These are phyloP conservation scores for Oppia nitens DNA, from an alignment of 1,140 invertebrate species.

Conservation along the genomic window DNA sequence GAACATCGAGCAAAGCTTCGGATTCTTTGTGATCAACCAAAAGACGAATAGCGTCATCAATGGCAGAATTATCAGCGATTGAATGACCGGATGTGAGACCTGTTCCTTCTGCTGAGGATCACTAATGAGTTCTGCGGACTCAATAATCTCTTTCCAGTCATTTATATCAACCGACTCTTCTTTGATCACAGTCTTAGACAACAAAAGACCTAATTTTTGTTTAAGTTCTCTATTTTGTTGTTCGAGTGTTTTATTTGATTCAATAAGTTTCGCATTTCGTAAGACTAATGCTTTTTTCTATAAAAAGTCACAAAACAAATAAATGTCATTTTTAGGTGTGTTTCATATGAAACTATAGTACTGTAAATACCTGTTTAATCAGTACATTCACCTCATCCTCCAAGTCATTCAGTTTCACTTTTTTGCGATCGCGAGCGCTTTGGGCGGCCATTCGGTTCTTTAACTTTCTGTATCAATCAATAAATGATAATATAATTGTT, in stretches of 20 bases:
- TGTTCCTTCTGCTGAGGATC: conserved; percentile 25
- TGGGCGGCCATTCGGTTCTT: conserved; percentile 96
- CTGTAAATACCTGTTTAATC: conserved; percentile 5
- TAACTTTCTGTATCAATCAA: conserved; percentile 50
- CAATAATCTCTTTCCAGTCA: conserved; percentile 17
- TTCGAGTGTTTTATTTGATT: background rate
- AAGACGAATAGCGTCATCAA: conserved; percentile 21
- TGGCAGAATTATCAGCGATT: conserved; percentile 1
- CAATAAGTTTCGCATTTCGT: background rate
- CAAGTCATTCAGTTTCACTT: conserved; percentile 72
- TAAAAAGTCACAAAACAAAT: background rate
- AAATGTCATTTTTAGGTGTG: background rate
- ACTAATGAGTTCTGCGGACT: conserved; percentile 25
- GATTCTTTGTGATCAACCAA: conserved; percentile 13
- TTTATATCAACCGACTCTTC: background rate
- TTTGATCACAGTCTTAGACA: background rate
- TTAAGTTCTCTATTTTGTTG: background rate
- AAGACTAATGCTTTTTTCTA: background rate
- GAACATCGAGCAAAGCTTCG: conserved; percentile 4
- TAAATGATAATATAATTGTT: background rate
- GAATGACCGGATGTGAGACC: conserved; percentile 7
- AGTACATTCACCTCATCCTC: conserved; percentile 33
- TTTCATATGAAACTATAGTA: background rate
- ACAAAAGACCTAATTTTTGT: background rate
- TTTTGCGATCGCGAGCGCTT: conserved; percentile 89